Evolutionary conservation across 2,113 vertebrate genomes (phyloP), one percentile per base, ranked within the genome.

Genomic region (Poeciliopsis retropinna): DNA sequence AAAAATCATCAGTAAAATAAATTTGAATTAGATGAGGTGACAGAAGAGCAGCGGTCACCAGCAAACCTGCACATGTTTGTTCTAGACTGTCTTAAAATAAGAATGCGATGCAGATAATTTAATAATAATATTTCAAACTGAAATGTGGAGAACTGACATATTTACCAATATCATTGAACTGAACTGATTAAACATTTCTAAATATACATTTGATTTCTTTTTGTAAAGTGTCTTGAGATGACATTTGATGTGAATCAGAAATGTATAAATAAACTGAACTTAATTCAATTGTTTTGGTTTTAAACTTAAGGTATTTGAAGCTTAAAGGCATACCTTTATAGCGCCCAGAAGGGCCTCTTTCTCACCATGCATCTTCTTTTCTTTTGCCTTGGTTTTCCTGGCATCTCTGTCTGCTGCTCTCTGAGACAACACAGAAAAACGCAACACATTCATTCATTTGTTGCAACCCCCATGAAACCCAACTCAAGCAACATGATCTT

Each of bases 341-440:
- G 96, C 96, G 79, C 89, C 88, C 10, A 97, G 89, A 62, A 99
- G 85, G 47, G 81, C 72, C 28, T 96, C 93, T 78, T 93, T 95
- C 64, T 94, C 90, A 28, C 47, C 22, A 12, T 79, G 87, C 63
- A 95, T 67, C 67, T 95, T 97, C 76, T 95, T 96, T 80, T 95
- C 94, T 85, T 95, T 95, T 31, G 83, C 25, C 73, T 94, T 96
- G 44, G 94, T 94, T 84, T 95, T 99, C 89, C 98, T 95, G 29
- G 92, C 75, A 86, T 99, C 97, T 85, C 96, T 92, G 62, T 98
- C 95, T 72, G 95, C 90, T 62, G 68, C 86, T 81, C 97, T 93
- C 98, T 99, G 10, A 0, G 76, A 28, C 0, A 82, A 27, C 72
- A 75, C 60, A 61, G 25, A 68, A 1, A 1, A 44, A 34, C 1